Evolutionary conservation across 2,113 vertebrate genomes (phyloP).

Genomic region (Azemiops feae): DNA sequence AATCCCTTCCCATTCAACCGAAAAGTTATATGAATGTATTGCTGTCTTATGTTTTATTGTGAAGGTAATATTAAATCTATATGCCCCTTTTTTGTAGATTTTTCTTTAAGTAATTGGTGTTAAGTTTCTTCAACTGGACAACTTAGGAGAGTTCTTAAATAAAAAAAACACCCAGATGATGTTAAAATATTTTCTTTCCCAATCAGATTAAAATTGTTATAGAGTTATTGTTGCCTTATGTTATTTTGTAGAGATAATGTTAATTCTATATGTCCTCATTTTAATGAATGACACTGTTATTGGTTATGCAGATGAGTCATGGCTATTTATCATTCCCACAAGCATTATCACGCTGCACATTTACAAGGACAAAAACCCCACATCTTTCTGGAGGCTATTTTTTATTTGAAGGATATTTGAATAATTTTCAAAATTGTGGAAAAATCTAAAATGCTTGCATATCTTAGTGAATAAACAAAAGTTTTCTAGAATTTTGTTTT

Average conservation of each 20-base stretch:
- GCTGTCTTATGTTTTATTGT: neutral
- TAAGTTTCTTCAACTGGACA: neutral
- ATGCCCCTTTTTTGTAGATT: neutral
- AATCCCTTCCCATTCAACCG: neutral
- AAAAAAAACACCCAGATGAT: neutral
- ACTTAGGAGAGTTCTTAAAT: neutral
- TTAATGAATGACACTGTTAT: neutral
- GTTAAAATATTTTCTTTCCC: neutral
- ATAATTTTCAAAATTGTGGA: neutral
- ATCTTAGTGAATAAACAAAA: neutral
- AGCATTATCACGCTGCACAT: neutral
- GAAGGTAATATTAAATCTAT: neutral
- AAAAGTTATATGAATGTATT: neutral
- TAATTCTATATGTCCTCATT: neutral
- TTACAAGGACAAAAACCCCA: neutral
- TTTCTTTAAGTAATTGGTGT: neutral
- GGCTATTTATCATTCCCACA: neutral
- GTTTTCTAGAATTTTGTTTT: neutral
- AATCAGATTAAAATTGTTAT: neutral
- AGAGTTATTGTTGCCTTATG: neutral
- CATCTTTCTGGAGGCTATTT: neutral
- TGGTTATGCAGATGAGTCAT: neutral
- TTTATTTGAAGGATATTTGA: neutral
- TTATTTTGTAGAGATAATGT: neutral
- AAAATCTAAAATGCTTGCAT: neutral